These are phyloP conservation scores for Sweltsa coloradensis DNA, from an alignment of 1,140 invertebrate genomes.

Conservation along the genomic window DNA sequence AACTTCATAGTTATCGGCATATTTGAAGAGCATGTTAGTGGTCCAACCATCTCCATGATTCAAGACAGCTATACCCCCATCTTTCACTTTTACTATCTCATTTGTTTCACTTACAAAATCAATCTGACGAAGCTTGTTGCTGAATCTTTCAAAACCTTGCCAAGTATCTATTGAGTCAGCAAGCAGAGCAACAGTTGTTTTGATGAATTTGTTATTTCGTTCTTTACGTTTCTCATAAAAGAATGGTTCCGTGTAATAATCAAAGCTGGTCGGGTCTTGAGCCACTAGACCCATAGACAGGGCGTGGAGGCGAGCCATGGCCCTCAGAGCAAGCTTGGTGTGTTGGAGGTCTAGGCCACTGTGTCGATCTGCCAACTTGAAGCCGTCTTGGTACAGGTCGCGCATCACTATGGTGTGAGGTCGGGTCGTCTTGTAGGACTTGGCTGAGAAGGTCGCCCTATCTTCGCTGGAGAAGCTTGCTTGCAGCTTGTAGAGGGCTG, in stretches of 20 bases:
- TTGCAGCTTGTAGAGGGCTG: conserved; percentile 22
- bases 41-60: conserved; percentile 29
- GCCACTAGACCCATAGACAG: conserved; percentile 7
- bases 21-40: conserved; percentile 25
- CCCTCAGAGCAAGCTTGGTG: conserved; percentile 6
- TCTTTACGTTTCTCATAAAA: not conserved
- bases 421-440: not conserved
- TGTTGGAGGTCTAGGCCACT: conserved; percentile 15
- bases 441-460: conserved; percentile 18
- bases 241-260: not conserved
- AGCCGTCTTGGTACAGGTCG: conserved; percentile 12
- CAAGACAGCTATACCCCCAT: conserved; percentile 17
- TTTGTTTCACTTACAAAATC: not conserved
- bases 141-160: conserved; percentile 4
- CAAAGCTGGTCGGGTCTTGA: not conserved
- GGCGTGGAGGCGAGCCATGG: conserved; percentile 15
- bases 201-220: not conserved
- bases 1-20: conserved; percentile 7
- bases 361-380: conserved; percentile 13
- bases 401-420: conserved; percentile 7
- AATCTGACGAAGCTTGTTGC: not conserved
- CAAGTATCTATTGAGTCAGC: not conserved
- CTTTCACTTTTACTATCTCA: not conserved
- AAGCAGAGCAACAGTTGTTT: not conserved
- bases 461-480: too few species aligned